Conservation (phyloP, 2,888 invertebrate species). For the Pammene aurita region DNA sequence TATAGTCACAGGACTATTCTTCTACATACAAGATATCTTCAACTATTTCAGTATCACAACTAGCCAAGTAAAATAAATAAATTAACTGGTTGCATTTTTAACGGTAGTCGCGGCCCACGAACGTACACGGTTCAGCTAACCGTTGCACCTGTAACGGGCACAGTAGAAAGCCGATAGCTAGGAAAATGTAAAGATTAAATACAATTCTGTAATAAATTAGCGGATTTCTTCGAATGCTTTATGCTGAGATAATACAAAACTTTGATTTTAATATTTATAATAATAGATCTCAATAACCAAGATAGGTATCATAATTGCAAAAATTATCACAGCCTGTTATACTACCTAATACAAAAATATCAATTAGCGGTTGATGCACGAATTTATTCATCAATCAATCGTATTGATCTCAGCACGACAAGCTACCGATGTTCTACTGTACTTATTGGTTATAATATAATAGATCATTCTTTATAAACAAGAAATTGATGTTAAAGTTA, state of each 20-base stretch:
- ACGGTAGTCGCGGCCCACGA: background rate
- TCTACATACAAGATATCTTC: too few relatives aligned
- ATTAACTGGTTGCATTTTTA: background rate
- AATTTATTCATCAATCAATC: slow-evolving; percentile 18
- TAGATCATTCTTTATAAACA: slow-evolving; percentile 69
- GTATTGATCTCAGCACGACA: slow-evolving; percentile 10
- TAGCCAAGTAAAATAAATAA: background rate
- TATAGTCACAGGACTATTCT: too few relatives aligned
- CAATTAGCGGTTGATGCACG: slow-evolving; percentile 21
- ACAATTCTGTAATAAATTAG: slow-evolving; percentile 2
- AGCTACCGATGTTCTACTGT: slow-evolving; percentile 49
- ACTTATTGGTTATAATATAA: slow-evolving; percentile 69
- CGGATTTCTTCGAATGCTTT: background rate
- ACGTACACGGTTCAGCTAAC: slow-evolving; percentile 13
- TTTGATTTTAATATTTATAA: background rate
- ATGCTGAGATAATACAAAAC: slow-evolving; percentile 15
- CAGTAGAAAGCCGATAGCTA: slow-evolving; percentile 36
- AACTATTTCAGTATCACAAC: background rate
- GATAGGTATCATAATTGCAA: slow-evolving; percentile 32
- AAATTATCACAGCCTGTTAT: slow-evolving; percentile 36
- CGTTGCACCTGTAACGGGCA: slow-evolving; percentile 14
- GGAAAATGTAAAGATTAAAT: slow-evolving; percentile 6
- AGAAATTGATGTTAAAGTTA: slow-evolving; percentile 57
- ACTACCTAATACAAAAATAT: slow-evolving; percentile 36
- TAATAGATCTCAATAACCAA: slow-evolving; percentile 19